These are phyloP conservation scores for Pentalonia nigronervosa DNA, from an alignment of 1,140 invertebrate species.

Conservation along the genomic window DNA sequence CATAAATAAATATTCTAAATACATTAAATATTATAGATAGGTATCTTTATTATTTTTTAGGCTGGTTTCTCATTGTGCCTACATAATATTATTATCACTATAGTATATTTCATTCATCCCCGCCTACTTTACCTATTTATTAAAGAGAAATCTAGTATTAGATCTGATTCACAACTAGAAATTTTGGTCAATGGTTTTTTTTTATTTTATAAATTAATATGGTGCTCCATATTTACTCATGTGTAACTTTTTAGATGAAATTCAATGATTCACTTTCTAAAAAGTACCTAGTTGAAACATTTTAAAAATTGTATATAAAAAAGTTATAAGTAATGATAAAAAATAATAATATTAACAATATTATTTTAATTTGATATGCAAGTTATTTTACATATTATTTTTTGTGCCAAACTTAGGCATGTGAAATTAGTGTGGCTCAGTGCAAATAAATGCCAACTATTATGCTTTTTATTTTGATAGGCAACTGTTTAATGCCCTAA, in stretches of 20 bases:
- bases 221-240: constrained; percentile 31
- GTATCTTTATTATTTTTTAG: neutral
- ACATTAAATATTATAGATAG: neutral
- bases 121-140: neutral
- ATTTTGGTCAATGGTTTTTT: constrained; percentile 22
- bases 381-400: neutral
- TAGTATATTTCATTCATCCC: neutral
- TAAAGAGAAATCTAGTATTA: constrained; percentile 32
- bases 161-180: constrained; percentile 27
- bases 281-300: neutral
- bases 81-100: neutral
- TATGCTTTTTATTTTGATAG: too few relatives aligned
- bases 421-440: neutral
- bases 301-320: neutral
- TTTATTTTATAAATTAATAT: neutral
- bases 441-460: neutral
- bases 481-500: too few relatives aligned
- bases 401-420: neutral
- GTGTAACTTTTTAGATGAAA: constrained; percentile 11
- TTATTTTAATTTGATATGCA: neutral
- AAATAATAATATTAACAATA: neutral
- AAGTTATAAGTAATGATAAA: neutral
- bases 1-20: neutral
- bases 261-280: neutral
- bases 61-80: neutral